Evolutionary conservation across 2,888 invertebrate genomes (phyloP).

Genomic region (Meteorus colon): DNA sequence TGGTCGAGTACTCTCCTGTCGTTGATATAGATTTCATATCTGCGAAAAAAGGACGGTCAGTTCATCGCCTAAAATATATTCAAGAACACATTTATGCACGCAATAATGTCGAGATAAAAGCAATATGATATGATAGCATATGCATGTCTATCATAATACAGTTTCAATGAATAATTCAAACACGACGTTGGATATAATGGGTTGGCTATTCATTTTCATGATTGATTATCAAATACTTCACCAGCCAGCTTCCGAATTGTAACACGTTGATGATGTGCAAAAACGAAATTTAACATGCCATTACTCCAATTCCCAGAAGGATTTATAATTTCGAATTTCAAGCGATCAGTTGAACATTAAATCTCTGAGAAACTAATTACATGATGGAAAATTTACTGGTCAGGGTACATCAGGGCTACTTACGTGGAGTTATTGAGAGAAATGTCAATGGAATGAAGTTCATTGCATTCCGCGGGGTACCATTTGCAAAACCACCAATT

Average conservation of each 20-base stretch:
- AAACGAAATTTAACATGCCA: too few species aligned
- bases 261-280: too few species aligned
- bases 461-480: constrained; percentile 54
- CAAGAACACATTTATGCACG: not conserved
- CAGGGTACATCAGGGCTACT: constrained; percentile 44
- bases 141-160: not conserved
- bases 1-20: too few species aligned
- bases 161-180: not conserved
- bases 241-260: too few species aligned
- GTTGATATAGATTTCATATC: too few species aligned
- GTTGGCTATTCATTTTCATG: constrained; percentile 1
- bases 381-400: constrained; percentile 37
- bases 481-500: constrained; percentile 56
- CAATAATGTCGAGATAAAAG: not conserved
- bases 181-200: not conserved
- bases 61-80: constrained; percentile 44
- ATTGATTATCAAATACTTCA: too few species aligned
- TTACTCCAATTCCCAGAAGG: too few species aligned
- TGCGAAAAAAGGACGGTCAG: not conserved
- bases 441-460: constrained; percentile 46
- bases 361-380: not conserved
- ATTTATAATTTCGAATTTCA: too few species aligned
- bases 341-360: not conserved
- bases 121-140: not conserved
- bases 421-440: constrained; percentile 50